Evolutionary conservation across 2,797 vertebrate species (phyloP), one percentile per base, ranked within the genome.

Genomic region (Pelobates cultripes): DNA sequence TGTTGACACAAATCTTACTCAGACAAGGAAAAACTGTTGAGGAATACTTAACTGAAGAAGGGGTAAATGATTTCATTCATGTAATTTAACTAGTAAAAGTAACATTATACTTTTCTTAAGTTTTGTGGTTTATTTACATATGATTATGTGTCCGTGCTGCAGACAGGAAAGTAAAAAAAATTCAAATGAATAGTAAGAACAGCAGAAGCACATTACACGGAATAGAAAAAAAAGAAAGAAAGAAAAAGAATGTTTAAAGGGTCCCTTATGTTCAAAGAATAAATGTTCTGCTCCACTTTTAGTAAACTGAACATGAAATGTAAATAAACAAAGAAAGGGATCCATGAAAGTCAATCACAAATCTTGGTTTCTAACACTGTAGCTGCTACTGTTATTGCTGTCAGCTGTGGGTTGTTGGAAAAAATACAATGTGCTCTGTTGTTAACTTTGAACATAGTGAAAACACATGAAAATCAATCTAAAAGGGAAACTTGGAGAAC

Each of bases 291-390:
- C 88, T 88, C 86, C 84, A 82, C 80, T 73, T 88, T 88, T 81
- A 68, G 66, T 41, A 68, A 68, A 68, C 28, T 43, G 3, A 68
- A 43, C 4, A 43, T 68, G 28, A 74, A 84, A 86, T 74, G 7
- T 64, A 40, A 79, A 76, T 77, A 79, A 87, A 85, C 85, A 78
- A 80, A n/a, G 84, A 74, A 89, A 90, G 89, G 88, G 86, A 87
- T 90, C 85, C 85, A 90, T 64, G 87, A 91, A 89, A 90, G 88
- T 86, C 87, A 86, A 86, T 88, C 88, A 88, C 89, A 89, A 90
- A 89, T 90, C 91, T 88, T 87, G 85, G 87, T 88, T 90, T 89
- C 89, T 90, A 90, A 89, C 87, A 86, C 87, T 79, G 68, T 80
- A 85, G 88, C 87, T 87, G 87, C 87, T 89, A 89, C 89, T 81